Evolutionary conservation across 2,113 vertebrate genomes (phyloP), one percentile per base, ranked within the genome.

Genomic region (Sterrhoptilus dennistouni): DNA sequence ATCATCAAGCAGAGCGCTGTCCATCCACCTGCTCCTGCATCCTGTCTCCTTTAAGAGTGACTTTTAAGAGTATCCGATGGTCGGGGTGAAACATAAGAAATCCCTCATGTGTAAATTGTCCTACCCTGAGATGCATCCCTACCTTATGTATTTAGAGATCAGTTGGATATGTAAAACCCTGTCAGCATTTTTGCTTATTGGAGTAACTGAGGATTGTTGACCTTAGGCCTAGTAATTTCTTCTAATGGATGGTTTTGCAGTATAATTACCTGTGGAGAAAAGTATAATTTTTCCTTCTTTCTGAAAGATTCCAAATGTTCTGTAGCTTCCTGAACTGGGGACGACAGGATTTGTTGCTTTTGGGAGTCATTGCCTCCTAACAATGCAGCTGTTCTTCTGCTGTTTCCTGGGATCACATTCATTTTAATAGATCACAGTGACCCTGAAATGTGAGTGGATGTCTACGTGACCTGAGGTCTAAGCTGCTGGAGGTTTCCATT

Each of bases 1-100:
- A 65, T 25, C 66, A 1, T 5, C 0, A 0, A 49, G 74, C 0
- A 0, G 52, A 0, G 52, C 0, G 0, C 28, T 71, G 69, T 45
- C 40, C 40, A 2, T 7, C 52, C 42, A 22, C 14, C 54, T 54
- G 19, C 52, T 42, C 36, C 2, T 1, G 25, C 20, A 15, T 52
- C 57, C 36, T 17, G 9, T 36, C 53, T 60, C 35, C 85, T 71
- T 24, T 21, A 21, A 31, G 24, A 77, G 64, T 31, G 33, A 25
- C 50, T 59, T 44, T 44, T 44, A 8, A 44, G 44, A n/a, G 10
- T 33, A 9, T 33, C 2, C 0, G 3, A 14, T 54, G n/a, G 31
- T 45, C 2, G 0, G 20, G 11, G 19, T 79, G 68, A 83, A 77
- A 81, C 3, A 1, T 21, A 42, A 94, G 85, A 53, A 83, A 57